phyloP scores from a whole-genome alignment of 2,888 invertebrate genomes.

The Xylota segnis region DNA sequence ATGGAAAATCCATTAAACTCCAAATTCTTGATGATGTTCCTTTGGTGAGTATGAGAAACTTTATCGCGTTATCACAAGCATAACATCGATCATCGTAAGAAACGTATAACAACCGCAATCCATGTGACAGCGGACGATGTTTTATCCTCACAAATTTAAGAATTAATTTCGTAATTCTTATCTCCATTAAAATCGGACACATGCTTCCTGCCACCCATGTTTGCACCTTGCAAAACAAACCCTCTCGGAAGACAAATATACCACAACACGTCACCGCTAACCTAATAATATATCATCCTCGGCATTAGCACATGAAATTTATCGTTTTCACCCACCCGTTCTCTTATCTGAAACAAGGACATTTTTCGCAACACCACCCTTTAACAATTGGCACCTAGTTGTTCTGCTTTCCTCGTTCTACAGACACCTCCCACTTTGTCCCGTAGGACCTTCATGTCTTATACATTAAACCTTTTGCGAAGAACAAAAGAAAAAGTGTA shows the following conservation, averaged over 20 bases:
- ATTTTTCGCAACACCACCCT: conserved; percentile 18
- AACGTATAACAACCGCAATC: too few species aligned
- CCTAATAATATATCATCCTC: conserved; percentile 57
- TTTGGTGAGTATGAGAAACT: too few species aligned
- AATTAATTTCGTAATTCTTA: conserved; percentile 4
- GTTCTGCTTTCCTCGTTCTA: neutral
- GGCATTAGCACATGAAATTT: conserved; percentile 54
- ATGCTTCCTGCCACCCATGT: neutral
- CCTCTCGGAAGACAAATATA: conserved; percentile 12
- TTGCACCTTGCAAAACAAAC: neutral
- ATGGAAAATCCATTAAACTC: too few species aligned
- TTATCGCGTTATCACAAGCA: too few species aligned
- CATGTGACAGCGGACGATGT: neutral
- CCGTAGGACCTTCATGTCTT: conserved; percentile 32
- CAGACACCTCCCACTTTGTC: neutral
- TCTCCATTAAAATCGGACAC: conserved; percentile 4
- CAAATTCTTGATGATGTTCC: too few species aligned
- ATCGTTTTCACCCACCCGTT: conserved; percentile 42
- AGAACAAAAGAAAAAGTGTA: conserved; percentile 25
- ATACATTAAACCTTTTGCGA: conserved; percentile 44
- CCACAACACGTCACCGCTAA: conserved; percentile 33
- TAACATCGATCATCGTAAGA: too few species aligned
- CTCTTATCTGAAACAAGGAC: conserved; percentile 23
- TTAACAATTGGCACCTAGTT: conserved; percentile 35
- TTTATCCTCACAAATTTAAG: neutral